Percentiles rank a stretch among this genome's conserved stretches.
phyloP scores from a whole-genome alignment of 2,113 vertebrate genomes.

The Orcinus orca region DNA sequence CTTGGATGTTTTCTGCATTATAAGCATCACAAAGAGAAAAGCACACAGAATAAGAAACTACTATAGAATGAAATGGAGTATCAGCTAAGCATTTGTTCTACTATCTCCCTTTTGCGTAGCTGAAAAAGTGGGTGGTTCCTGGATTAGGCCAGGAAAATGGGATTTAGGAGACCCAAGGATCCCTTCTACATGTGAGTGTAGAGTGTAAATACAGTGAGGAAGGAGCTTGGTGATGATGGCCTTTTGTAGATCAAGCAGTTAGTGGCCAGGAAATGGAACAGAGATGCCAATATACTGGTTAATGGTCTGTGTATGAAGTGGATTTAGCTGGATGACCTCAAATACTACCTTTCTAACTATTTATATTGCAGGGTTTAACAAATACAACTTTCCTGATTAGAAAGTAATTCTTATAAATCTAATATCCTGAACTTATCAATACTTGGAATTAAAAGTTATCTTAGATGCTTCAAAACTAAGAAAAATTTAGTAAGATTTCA shows the following conservation, averaged over 20 bases:
- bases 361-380: not conserved
- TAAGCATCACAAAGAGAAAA: not conserved
- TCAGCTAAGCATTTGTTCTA: not conserved
- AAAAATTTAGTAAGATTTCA: not conserved
- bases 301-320: not conserved
- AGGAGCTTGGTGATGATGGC: not conserved
- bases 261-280: not conserved
- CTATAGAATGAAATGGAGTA: not conserved
- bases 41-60: not conserved
- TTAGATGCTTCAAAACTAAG: not conserved
- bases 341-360: not conserved
- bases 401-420: not conserved
- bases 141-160: not conserved
- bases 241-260: not conserved
- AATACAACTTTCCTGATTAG: not conserved
- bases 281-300: not conserved
- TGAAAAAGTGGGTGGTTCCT: not conserved
- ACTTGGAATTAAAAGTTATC: not conserved
- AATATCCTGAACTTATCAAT: not conserved
- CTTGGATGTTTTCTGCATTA: not conserved
- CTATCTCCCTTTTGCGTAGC: not conserved
- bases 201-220: not conserved
- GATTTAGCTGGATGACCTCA: not conserved
- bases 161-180: not conserved
- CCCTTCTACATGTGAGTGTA: not conserved